Conservation (phyloP, 1,140 invertebrate genomes). For the Hormaphis cornu region DNA sequence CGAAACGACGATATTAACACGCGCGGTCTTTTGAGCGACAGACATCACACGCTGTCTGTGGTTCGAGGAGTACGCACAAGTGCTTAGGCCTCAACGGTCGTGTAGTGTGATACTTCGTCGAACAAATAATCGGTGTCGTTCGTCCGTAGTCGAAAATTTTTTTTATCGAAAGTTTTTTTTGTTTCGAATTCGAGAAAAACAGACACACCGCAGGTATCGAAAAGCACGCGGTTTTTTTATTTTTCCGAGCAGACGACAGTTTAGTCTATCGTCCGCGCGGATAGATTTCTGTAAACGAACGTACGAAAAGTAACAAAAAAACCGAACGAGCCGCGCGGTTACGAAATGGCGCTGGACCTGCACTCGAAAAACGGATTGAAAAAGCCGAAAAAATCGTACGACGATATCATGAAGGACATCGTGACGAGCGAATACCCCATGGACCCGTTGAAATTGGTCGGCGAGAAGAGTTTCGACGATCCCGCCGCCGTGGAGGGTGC, state of each 20-base stretch:
- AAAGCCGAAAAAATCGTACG: constrained; percentile 10
- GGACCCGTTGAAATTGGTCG: constrained; percentile 32
- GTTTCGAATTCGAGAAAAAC: background rate
- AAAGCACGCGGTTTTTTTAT: too few species aligned
- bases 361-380: constrained; percentile 2
- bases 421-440: constrained; percentile 25
- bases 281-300: too few species aligned
- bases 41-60: background rate
- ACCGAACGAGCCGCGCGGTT: background rate
- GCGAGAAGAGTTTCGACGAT: constrained; percentile 31
- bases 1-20: background rate
- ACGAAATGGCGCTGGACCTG: constrained; percentile 34
- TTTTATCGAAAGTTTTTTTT: constrained; percentile 1
- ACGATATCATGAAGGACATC: constrained; percentile 30
- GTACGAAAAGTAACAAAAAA: too few species aligned
- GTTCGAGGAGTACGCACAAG: constrained; percentile 14
- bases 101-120: constrained; percentile 7
- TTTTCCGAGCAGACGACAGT: too few species aligned
- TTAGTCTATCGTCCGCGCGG: too few species aligned
- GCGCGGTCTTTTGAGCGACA: background rate
- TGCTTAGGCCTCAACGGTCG: constrained; percentile 1
- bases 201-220: too few species aligned
- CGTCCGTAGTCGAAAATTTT: constrained; percentile 9
- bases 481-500: background rate
- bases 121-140: background rate